These are phyloP conservation scores for Bathynomus jamesi DNA, from an alignment of 1,140 invertebrate genomes.

Conservation along the genomic window DNA sequence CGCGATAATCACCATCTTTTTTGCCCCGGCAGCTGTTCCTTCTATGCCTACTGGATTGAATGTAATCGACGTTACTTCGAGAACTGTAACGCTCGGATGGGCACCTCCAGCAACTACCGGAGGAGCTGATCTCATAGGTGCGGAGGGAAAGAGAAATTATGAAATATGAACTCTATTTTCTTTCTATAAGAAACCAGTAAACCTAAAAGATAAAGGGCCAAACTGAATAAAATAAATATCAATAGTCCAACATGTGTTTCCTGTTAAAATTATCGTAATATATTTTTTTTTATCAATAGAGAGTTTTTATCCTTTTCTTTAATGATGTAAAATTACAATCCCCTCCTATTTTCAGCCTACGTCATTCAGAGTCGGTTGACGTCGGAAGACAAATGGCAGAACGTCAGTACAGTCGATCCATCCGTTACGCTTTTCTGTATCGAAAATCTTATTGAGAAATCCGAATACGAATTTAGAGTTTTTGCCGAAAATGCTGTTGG, in stretches of 20 bases:
- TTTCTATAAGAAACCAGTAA: too few species aligned
- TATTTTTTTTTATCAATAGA: too few species aligned
- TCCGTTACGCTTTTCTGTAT: conserved; percentile 66
- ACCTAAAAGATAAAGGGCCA: too few species aligned
- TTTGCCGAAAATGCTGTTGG: conserved; percentile 86
- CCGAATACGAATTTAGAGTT: conserved; percentile 81
- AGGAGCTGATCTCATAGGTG: conserved; percentile 71
- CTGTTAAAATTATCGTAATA: too few species aligned
- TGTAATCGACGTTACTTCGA: conserved; percentile 69
- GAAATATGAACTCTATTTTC: too few species aligned
- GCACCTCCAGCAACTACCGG: conserved; percentile 71
- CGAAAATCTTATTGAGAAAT: conserved; percentile 79
- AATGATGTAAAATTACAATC: too few species aligned
- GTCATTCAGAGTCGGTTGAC: conserved; percentile 81
- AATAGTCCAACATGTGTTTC: too few species aligned
- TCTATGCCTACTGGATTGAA: conserved; percentile 63
- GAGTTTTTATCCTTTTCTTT: too few species aligned
- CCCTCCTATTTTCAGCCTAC: conserved; percentile 56
- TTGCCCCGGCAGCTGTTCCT: conserved; percentile 60
- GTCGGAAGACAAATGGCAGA: conserved; percentile 72
- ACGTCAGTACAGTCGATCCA: conserved; percentile 73
- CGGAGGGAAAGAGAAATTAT: too few species aligned
- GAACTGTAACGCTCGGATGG: conserved; percentile 79
- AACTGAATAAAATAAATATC: too few species aligned
- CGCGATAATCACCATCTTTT: too few species aligned